phyloP scores from a whole-genome alignment of 2,888 invertebrate genomes.

The Danaus chrysippus region DNA sequence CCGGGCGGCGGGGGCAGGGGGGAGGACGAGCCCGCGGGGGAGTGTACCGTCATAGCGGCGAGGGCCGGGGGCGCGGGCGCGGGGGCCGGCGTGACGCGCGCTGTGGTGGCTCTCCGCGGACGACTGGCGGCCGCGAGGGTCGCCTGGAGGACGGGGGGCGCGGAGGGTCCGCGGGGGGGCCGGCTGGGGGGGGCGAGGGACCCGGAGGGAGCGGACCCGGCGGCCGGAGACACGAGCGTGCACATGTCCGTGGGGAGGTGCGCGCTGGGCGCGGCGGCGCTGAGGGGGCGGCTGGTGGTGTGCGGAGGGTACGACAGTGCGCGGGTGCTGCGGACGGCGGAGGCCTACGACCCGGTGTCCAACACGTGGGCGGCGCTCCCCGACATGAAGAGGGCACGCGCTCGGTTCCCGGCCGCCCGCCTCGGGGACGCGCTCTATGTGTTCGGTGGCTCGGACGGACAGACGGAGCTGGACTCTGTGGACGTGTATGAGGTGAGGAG shows the following conservation, averaged over 20 bases:
- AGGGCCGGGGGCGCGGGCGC: slow-evolving; percentile 34
- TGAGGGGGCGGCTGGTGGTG: slow-evolving; percentile 85
- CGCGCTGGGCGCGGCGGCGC: slow-evolving; percentile 86
- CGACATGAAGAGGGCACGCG: slow-evolving; percentile 86
- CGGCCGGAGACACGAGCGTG: slow-evolving; percentile 68
- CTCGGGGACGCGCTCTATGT: slow-evolving; percentile 85
- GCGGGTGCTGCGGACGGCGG: slow-evolving; percentile 87
- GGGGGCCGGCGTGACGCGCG: slow-evolving; percentile 38
- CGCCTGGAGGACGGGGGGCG: slow-evolving; percentile 50
- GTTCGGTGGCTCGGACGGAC: slow-evolving; percentile 91
- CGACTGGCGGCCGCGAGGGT: slow-evolving; percentile 41
- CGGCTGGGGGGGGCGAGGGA: slow-evolving; percentile 80
- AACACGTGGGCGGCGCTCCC: slow-evolving; percentile 85
- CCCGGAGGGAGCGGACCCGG: slow-evolving; percentile 81
- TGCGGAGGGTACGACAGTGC: slow-evolving; percentile 92
- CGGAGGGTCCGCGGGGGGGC: slow-evolving; percentile 84
- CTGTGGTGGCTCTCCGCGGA: slow-evolving; percentile 39
- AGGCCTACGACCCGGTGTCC: slow-evolving; percentile 83
- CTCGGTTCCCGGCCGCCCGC: slow-evolving; percentile 86
- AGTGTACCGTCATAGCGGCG: slow-evolving; percentile 70
- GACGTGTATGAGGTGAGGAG: slow-evolving; percentile 41
- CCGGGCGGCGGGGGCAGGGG: slow-evolving; percentile 54
- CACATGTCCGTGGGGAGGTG: slow-evolving; percentile 80
- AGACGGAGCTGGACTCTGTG: slow-evolving; percentile 84
- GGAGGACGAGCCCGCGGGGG: slow-evolving; percentile 73